Evolutionary conservation across 2,888 invertebrate species (phyloP).

Genomic region (Tyria jacobaeae): DNA sequence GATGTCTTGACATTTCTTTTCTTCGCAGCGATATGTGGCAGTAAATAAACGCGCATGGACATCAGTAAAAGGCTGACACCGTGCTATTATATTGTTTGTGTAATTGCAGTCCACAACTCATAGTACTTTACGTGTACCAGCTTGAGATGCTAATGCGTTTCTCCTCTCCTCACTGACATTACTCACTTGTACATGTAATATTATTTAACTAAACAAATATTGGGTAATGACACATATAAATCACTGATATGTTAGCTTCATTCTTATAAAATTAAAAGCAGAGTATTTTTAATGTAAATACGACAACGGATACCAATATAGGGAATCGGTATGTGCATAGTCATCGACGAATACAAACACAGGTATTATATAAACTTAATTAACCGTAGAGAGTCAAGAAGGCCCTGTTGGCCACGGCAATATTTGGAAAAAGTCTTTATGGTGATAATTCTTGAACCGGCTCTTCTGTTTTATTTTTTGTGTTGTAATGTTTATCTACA

Average conservation of each 20-base stretch:
- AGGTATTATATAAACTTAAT: slow-evolving; percentile 70
- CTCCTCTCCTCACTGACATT: slow-evolving; percentile 66
- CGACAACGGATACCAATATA: slow-evolving; percentile 34
- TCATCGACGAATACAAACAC: slow-evolving; percentile 61
- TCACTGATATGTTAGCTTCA: slow-evolving; percentile 31
- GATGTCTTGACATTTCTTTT: slow-evolving; percentile 72
- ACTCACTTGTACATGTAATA: slow-evolving; percentile 56
- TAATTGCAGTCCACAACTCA: slow-evolving; percentile 72
- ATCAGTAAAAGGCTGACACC: slow-evolving; percentile 65
- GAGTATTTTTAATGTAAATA: slow-evolving; percentile 38
- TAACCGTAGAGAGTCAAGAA: slow-evolving; percentile 71
- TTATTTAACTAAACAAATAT: slow-evolving; percentile 30
- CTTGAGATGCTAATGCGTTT: slow-evolving; percentile 74
- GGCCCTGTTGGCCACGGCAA: slow-evolving; percentile 57
- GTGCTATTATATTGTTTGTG: slow-evolving; percentile 79
- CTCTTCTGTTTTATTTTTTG: slow-evolving; percentile 55
- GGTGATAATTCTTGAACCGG: slow-evolving; percentile 56
- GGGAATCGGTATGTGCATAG: slow-evolving; percentile 48
- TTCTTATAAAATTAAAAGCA: slow-evolving; percentile 18
- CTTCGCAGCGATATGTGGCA: slow-evolving; percentile 59
- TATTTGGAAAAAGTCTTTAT: slow-evolving; percentile 67
- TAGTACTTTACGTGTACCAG: slow-evolving; percentile 64
- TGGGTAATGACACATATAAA: slow-evolving; percentile 19
- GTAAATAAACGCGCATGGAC: slow-evolving; percentile 68
- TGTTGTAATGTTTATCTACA: slow-evolving; percentile 42